These are phyloP conservation scores for Acleris emargana DNA, from an alignment of 2,888 invertebrate species.

Conservation along the genomic window DNA sequence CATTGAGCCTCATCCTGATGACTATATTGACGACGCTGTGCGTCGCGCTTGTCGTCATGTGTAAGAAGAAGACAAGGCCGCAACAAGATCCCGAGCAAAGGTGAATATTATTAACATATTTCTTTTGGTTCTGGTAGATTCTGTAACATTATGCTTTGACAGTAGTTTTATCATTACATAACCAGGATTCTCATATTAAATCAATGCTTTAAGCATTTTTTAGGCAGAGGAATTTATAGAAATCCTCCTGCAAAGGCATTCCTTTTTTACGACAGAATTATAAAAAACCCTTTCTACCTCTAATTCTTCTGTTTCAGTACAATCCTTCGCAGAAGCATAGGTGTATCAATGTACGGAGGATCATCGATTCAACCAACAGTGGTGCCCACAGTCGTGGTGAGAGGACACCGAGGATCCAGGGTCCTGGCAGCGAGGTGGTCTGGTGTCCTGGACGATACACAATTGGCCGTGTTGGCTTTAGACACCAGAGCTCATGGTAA, in stretches of 20 bases:
- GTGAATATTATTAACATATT: slow-evolving; percentile 44
- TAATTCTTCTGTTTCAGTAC: slow-evolving; percentile 52
- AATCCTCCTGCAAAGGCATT: background rate
- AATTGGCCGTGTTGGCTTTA: slow-evolving; percentile 72
- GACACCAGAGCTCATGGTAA: slow-evolving; percentile 74
- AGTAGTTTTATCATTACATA: too few relatives aligned
- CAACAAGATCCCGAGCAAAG: slow-evolving; percentile 66
- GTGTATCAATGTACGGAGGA: slow-evolving; percentile 77
- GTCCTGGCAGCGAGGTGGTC: slow-evolving; percentile 79
- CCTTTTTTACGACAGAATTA: background rate
- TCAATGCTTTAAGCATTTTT: too few relatives aligned
- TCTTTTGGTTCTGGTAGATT: background rate
- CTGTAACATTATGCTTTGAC: too few relatives aligned
- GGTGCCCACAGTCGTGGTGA: slow-evolving; percentile 73
- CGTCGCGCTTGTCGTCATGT: slow-evolving; percentile 75
- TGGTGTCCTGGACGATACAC: slow-evolving; percentile 73
- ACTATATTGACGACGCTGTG: slow-evolving; percentile 76
- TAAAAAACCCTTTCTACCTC: too few relatives aligned
- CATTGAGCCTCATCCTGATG: slow-evolving; percentile 70
- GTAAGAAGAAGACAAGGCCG: slow-evolving; percentile 69
- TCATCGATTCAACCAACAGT: slow-evolving; percentile 57
- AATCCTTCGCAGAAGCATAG: slow-evolving; percentile 70
- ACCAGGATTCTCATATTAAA: too few relatives aligned
- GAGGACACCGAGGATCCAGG: slow-evolving; percentile 72
- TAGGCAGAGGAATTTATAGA: too few relatives aligned